Conservation (phyloP, 2,797 vertebrate genomes). For the Lepus oiostolus region DNA sequence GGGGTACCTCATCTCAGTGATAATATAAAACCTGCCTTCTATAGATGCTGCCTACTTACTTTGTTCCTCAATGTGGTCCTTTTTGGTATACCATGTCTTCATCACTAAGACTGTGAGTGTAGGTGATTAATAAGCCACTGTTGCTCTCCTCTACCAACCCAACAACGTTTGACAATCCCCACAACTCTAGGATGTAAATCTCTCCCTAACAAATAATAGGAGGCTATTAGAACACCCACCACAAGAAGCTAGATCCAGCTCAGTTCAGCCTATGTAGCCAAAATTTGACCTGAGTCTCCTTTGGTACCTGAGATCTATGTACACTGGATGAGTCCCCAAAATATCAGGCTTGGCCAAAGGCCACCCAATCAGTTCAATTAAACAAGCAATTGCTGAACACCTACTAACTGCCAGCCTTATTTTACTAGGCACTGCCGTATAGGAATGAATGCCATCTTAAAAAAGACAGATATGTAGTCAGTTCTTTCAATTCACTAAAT, state of each 20-base stretch:
- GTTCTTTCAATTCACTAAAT: not conserved
- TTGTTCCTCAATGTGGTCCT: not conserved
- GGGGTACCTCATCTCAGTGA: not conserved
- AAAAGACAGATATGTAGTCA: not conserved
- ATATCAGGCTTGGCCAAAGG: not conserved
- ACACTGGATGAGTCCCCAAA: not conserved
- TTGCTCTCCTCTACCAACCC: not conserved
- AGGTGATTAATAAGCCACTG: not conserved
- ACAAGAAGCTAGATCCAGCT: not conserved
- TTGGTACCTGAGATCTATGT: not conserved
- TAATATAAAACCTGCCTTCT: not conserved
- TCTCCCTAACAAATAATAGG: not conserved
- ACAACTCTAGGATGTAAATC: not conserved
- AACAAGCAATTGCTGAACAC: not conserved
- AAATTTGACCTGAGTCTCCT: not conserved
- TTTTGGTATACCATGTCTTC: not conserved
- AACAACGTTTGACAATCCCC: not conserved
- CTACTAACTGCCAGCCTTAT: not conserved
- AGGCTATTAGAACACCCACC: not conserved
- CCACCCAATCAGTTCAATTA: not conserved
- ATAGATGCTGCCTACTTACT: not conserved
- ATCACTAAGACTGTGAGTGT: not conserved
- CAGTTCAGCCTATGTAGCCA: not conserved
- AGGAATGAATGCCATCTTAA: not conserved
- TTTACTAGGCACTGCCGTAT: not conserved